Evolutionary conservation across 2,113 vertebrate species (phyloP), one percentile per base, ranked within the genome.

Genomic region (Psittacula cyanocephala): DNA sequence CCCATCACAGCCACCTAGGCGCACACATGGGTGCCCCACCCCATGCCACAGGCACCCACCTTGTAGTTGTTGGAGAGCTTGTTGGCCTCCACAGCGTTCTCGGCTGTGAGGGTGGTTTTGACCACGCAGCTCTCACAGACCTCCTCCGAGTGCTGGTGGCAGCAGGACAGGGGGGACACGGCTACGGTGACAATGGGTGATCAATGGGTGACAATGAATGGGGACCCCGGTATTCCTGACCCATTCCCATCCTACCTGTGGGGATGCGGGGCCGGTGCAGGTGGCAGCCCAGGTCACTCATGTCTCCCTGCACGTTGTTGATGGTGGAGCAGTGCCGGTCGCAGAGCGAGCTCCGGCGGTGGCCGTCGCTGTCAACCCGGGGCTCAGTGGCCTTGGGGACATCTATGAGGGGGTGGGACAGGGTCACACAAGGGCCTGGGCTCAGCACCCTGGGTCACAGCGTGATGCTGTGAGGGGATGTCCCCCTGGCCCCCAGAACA

Each of bases 61-160:
- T 96, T 98, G 96, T 98, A 98, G 97, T 99, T 99, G 94, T 99
- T 99, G 92, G 98, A 98, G 49, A 98, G 97, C 82, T 98, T 98
- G 80, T 98, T 97, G 10, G 99, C 98, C 94, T 99, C 98, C 91
- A 98, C 98, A 1, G 98, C 98, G 2, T 99, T 99, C 49, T 98
- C 98, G 0, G 98, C 98, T 4, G 96, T 97, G 95, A 99, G 96
- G 4, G 98, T 98, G 75, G 98, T 98, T 96, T 96, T 98, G 43
- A 91, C 44, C 69, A 96, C 76, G 28, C 96, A 97, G 64, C 98
- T 98, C 47, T 98, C 98, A 8, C 98, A 99, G 5, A 93, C 75
- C 62, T 97, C 97, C 4, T 98, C 98, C 1, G 91, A 94, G 29
- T 81, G 78, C 63, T 97, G 91, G 23, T 96, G 97, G 59, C 84